Evolutionary conservation across 2,888 invertebrate species (phyloP).

Genomic region (Platypus cylindrus): DNA sequence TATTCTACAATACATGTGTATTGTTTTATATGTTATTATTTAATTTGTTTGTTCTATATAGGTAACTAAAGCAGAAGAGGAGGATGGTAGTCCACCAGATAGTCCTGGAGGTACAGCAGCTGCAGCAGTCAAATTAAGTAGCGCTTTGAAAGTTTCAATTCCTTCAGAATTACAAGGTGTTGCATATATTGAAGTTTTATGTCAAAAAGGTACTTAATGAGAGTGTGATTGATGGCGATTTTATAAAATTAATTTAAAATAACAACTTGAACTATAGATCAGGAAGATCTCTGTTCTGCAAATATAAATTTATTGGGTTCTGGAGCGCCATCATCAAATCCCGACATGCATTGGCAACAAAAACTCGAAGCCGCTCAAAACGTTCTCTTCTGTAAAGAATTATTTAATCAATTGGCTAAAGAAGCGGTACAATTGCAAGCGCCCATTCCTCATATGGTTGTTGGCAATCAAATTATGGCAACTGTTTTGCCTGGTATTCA

Average conservation of each 20-base stretch:
- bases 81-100: slow-evolving; percentile 41
- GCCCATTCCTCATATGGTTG: slow-evolving; percentile 91
- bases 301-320: slow-evolving; percentile 67
- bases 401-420: slow-evolving; percentile 85
- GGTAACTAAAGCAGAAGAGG: slow-evolving; percentile 74
- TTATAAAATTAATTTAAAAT: slow-evolving; percentile 3
- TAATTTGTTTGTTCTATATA: slow-evolving; percentile 4
- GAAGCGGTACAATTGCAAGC: slow-evolving; percentile 91
- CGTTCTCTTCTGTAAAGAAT: slow-evolving; percentile 91
- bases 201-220: slow-evolving; percentile 62
- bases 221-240: too few species aligned
- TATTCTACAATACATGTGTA: background rate
- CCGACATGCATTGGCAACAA: slow-evolving; percentile 85
- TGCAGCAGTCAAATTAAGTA: slow-evolving; percentile 45
- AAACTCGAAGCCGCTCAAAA: slow-evolving; percentile 95
- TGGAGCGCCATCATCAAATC: slow-evolving; percentile 57
- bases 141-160: slow-evolving; percentile 80
- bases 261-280: slow-evolving; percentile 52
- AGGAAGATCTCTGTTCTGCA: slow-evolving; percentile 78
- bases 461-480: slow-evolving; percentile 93
- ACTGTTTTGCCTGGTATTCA: slow-evolving; percentile 90
- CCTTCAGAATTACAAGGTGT: slow-evolving; percentile 92
- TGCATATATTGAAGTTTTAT: slow-evolving; percentile 90
- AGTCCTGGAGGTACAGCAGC: slow-evolving; percentile 32
- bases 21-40: background rate